phyloP scores from a whole-genome alignment of 2,113 vertebrate species.

The Athene cunicularia region DNA sequence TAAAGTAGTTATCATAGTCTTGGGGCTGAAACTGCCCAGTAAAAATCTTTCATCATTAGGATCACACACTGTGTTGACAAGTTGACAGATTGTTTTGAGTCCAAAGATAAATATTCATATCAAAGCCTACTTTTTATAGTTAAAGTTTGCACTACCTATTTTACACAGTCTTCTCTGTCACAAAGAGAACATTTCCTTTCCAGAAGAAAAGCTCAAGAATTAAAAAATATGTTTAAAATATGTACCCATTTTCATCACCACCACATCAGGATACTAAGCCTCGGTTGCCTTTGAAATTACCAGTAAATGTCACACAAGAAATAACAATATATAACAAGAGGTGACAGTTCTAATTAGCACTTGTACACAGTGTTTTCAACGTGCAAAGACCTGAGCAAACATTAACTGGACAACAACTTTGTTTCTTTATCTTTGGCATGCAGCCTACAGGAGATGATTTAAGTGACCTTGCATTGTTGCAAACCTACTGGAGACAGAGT shows the following conservation, averaged over 20 bases:
- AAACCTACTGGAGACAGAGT: constrained; percentile 45
- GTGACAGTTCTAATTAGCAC: neutral
- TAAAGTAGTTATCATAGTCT: neutral
- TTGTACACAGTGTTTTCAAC: neutral
- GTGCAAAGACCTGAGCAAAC: constrained; percentile 18
- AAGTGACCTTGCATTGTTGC: constrained; percentile 66
- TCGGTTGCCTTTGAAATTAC: neutral
- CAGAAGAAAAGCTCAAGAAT: neutral
- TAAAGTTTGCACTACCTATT: neutral
- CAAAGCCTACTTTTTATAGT: neutral
- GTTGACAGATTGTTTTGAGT: neutral
- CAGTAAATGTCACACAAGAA: neutral
- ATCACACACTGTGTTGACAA: neutral
- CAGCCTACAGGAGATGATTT: constrained; percentile 61
- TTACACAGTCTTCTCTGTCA: neutral
- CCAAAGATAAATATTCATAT: neutral
- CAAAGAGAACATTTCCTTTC: neutral
- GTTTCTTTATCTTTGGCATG: constrained; percentile 57
- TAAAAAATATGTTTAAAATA: neutral
- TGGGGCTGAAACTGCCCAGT: neutral
- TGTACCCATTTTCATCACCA: neutral
- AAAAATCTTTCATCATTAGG: neutral
- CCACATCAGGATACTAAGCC: neutral
- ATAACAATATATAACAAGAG: neutral
- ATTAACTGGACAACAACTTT: constrained; percentile 26